Conservation (phyloP, 2,797 vertebrate genomes). For the Cossypha dichroa region DNA sequence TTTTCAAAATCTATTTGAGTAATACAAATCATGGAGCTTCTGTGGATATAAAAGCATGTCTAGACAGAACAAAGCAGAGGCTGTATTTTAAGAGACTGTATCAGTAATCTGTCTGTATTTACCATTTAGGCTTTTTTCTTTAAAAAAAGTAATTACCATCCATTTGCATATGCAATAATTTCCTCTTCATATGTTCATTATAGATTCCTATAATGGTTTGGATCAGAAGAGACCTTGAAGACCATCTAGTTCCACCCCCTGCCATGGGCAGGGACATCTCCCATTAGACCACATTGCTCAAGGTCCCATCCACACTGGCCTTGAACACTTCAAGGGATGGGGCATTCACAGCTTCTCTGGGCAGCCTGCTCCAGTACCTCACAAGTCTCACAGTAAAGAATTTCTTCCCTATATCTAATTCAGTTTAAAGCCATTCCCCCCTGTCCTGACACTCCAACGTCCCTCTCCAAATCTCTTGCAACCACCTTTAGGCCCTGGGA, state of each 20-base stretch:
- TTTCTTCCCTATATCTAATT: not conserved
- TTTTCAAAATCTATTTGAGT: constrained; percentile 5
- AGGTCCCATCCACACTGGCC: not conserved
- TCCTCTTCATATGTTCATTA: not conserved
- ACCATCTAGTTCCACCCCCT: not conserved
- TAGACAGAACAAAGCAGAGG: not conserved
- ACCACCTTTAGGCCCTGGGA: not conserved
- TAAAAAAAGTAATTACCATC: not conserved
- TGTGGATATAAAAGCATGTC: not conserved
- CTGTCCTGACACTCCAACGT: not conserved
- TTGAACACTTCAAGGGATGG: not conserved
- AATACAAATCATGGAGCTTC: not conserved
- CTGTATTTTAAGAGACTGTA: not conserved
- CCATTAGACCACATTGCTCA: not conserved
- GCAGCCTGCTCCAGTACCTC: not conserved
- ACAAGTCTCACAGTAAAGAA: not conserved
- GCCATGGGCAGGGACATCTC: not conserved
- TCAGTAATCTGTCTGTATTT: not conserved
- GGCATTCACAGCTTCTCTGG: not conserved
- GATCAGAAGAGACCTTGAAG: not conserved
- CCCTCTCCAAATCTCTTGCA: not conserved
- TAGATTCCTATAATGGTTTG: not conserved
- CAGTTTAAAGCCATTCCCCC: not conserved
- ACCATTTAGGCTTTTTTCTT: not conserved
- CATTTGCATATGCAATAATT: not conserved